Conservation (phyloP, 2,113 vertebrate species). For the Poeciliopsis turrubarensis region DNA sequence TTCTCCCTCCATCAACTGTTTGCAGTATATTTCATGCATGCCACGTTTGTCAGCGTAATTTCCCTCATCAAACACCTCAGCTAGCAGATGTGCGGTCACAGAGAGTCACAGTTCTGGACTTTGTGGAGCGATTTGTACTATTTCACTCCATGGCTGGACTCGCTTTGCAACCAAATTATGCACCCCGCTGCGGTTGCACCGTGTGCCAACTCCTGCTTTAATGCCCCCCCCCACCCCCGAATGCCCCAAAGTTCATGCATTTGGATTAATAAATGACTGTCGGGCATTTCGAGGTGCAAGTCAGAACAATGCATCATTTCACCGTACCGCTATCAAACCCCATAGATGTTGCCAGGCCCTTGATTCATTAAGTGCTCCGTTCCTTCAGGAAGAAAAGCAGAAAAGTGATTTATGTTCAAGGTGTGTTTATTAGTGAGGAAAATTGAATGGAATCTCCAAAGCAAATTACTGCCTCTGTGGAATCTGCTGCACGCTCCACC, state of each 20-base stretch:
- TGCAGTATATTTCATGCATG: slow-evolving; percentile 46
- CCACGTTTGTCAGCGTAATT: slow-evolving; percentile 35
- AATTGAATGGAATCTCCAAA: slow-evolving; percentile 15
- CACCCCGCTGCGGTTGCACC: slow-evolving; percentile 19
- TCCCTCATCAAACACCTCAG: slow-evolving; percentile 21
- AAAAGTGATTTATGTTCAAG: slow-evolving; percentile 40
- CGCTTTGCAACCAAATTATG: not conserved
- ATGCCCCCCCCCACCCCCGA: not conserved
- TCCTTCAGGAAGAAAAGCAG: slow-evolving; percentile 20
- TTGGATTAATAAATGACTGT: slow-evolving; percentile 11
- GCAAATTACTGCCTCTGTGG: slow-evolving; percentile 2
- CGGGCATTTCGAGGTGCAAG: slow-evolving; percentile 31
- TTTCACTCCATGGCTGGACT: not conserved
- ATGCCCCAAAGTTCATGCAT: not conserved
- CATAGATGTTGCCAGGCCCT: slow-evolving; percentile 33
- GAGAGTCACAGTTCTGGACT: slow-evolving; percentile 19
- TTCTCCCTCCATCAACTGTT: not conserved
- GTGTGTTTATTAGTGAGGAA: slow-evolving; percentile 25
- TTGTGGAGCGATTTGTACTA: slow-evolving; percentile 19
- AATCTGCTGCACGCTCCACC: slow-evolving; percentile 6
- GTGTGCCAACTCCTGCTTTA: not conserved
- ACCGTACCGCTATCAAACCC: slow-evolving; percentile 36
- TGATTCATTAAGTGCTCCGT: slow-evolving; percentile 32
- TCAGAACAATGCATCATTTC: slow-evolving; percentile 43
- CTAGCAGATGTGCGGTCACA: slow-evolving; percentile 5